phyloP scores from a whole-genome alignment of 2,797 vertebrate genomes.

The Hybognathus amarus region DNA sequence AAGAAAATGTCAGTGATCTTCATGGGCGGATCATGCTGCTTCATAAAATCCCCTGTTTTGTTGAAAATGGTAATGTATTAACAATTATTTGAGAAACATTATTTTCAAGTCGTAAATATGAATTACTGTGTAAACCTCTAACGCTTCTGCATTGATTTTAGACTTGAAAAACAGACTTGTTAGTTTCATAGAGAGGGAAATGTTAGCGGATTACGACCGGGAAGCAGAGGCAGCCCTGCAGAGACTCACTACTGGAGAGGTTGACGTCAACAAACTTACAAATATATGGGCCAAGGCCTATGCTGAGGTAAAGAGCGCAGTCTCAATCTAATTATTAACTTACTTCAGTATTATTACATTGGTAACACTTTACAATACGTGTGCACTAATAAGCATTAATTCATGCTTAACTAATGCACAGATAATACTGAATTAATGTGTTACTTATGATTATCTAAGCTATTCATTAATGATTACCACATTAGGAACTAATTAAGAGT shows the following conservation, averaged over 20 bases:
- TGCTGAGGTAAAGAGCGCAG: conserved; percentile 82
- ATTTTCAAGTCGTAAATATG: neutral
- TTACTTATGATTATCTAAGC: no score
- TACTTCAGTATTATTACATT: neutral
- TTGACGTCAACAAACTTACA: conserved; percentile 85
- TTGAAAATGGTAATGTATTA: conserved; percentile 86
- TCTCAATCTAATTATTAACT: neutral
- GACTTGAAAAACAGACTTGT: conserved; percentile 86
- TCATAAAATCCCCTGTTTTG: conserved; percentile 90
- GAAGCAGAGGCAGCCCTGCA: conserved; percentile 88
- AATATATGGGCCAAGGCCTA: conserved; percentile 89
- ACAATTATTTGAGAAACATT: neutral
- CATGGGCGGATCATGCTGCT: conserved; percentile 91
- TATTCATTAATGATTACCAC: no score
- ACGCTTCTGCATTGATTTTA: conserved; percentile 60
- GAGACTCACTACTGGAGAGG: conserved; percentile 80
- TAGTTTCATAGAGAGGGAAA: conserved; percentile 86
- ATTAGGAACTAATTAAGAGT: no score
- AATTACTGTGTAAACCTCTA: neutral
- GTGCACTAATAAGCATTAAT: no score
- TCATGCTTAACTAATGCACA: no score
- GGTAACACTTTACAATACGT: no score
- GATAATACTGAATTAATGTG: no score
- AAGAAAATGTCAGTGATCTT: conserved; percentile 86
- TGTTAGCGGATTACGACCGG: conserved; percentile 84